These are phyloP conservation scores for Caracal caracal DNA, from an alignment of 2,113 vertebrate genomes.

Conservation along the genomic window DNA sequence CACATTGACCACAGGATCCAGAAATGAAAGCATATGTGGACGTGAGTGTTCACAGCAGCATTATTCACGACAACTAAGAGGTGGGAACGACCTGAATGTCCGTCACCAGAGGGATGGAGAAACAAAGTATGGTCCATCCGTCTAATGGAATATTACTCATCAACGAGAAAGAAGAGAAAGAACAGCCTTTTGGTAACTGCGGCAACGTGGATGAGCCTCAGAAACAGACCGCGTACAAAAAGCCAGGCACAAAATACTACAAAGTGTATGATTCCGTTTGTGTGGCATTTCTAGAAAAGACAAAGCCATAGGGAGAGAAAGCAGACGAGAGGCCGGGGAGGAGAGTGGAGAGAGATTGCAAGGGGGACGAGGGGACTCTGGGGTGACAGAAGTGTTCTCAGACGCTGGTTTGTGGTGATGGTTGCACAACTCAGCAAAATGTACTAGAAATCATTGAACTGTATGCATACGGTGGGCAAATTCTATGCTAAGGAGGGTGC, in stretches of 20 bases:
- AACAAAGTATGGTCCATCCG: not conserved
- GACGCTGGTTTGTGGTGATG: not conserved
- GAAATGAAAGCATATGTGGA: not conserved
- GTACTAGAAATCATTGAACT: not conserved
- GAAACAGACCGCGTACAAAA: not conserved
- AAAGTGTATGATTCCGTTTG: not conserved
- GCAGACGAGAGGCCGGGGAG: not conserved
- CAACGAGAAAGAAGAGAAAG: not conserved
- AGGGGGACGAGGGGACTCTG: not conserved
- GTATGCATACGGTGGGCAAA: not conserved
- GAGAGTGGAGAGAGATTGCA: not conserved
- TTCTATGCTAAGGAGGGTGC: not conserved
- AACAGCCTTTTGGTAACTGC: not conserved
- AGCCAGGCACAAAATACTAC: not conserved
- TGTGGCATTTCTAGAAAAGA: not conserved
- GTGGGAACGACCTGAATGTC: not conserved
- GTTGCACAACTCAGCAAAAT: not conserved
- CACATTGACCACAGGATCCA: not conserved
- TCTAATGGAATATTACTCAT: not conserved
- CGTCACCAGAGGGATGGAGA: not conserved
- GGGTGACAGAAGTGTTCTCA: not conserved
- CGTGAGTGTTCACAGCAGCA: not conserved
- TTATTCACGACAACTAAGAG: not conserved
- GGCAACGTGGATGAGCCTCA: not conserved
- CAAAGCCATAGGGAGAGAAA: not conserved